A percentile compares a stretch with the other conserved stretches of the same genome.
These are phyloP conservation scores for Margaritifera margaritifera DNA, from an alignment of 2,888 invertebrate genomes.

Conservation along the genomic window DNA sequence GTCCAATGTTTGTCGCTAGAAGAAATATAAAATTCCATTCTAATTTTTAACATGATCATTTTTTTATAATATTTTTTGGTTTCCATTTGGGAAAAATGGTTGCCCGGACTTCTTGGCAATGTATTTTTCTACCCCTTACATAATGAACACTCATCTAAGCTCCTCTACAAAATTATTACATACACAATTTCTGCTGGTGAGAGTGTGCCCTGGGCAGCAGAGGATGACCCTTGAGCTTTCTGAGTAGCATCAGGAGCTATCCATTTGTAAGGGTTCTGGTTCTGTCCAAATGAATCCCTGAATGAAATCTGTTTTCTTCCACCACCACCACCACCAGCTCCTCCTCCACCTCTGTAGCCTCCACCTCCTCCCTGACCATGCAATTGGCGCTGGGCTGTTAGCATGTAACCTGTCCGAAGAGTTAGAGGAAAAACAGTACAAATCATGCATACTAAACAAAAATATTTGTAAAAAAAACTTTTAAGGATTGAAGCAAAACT, in stretches of 20 bases:
- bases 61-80: too few species aligned
- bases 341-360: conserved; percentile 13
- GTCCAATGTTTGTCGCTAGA: too few species aligned
- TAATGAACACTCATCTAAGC: background rate
- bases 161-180: conserved; percentile 14
- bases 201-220: conserved; percentile 14
- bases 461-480: too few species aligned
- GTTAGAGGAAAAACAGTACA: background rate
- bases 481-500: too few species aligned
- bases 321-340: conserved; percentile 16
- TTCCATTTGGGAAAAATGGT: too few species aligned
- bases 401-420: conserved; percentile 25
- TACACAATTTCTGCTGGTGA: conserved; percentile 54
- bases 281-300: conserved; percentile 30
- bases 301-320: conserved; percentile 23
- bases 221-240: conserved; percentile 9
- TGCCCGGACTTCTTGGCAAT: too few species aligned
- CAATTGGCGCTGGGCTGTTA: conserved; percentile 46
- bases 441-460: background rate
- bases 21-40: too few species aligned
- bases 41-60: too few species aligned
- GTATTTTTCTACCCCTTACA: too few species aligned
- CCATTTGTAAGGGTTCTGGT: conserved; percentile 51
- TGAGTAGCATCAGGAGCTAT: conserved; percentile 31
- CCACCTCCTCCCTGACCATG: conserved; percentile 40